Conservation (phyloP, 1,140 invertebrate genomes). For the Drosophila pseudoobscura region DNA sequence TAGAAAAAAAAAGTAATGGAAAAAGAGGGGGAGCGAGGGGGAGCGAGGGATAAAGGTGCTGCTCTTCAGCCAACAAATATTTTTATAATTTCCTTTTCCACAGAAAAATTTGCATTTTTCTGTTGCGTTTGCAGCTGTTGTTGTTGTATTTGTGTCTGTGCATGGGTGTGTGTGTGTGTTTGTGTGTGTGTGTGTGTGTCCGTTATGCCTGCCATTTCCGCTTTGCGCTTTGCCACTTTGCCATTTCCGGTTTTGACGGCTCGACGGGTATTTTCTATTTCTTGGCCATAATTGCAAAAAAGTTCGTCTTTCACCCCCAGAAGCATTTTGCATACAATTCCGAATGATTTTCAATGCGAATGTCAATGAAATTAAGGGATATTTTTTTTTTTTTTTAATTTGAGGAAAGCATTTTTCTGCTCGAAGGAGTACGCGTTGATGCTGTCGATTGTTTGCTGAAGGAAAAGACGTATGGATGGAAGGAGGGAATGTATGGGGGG, state of each 20-base stretch:
- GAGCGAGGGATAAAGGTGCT: background rate
- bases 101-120: slow-evolving; percentile 66
- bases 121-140: slow-evolving; percentile 14
- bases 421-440: slow-evolving; percentile 8
- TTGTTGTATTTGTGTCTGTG: slow-evolving; percentile 28
- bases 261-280: slow-evolving; percentile 42
- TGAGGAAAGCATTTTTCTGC: slow-evolving; percentile 9
- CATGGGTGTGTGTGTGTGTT: slow-evolving; percentile 4
- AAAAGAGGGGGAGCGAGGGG: background rate
- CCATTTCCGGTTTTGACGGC: slow-evolving; percentile 73
- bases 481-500: too few relatives aligned
- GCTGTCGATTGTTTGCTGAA: background rate
- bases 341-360: slow-evolving; percentile 54
- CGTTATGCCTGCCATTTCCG: slow-evolving; percentile 62
- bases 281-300: slow-evolving; percentile 55
- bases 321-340: slow-evolving; percentile 38
- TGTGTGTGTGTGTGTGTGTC: slow-evolving; percentile 16
- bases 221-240: slow-evolving; percentile 68
- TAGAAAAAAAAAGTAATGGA: too few relatives aligned
- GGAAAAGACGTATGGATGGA: too few relatives aligned
- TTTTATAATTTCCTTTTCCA: slow-evolving; percentile 73
- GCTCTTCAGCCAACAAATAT: slow-evolving; percentile 52
- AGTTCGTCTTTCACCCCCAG: slow-evolving; percentile 10
- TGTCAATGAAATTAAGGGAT: slow-evolving; percentile 51
- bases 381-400: slow-evolving; percentile 45